A percentile compares a stretch with the other conserved stretches of the same genome.
Evolutionary conservation across 2,113 vertebrate species (phyloP).

Genomic region (Dascyllus trimaculatus): DNA sequence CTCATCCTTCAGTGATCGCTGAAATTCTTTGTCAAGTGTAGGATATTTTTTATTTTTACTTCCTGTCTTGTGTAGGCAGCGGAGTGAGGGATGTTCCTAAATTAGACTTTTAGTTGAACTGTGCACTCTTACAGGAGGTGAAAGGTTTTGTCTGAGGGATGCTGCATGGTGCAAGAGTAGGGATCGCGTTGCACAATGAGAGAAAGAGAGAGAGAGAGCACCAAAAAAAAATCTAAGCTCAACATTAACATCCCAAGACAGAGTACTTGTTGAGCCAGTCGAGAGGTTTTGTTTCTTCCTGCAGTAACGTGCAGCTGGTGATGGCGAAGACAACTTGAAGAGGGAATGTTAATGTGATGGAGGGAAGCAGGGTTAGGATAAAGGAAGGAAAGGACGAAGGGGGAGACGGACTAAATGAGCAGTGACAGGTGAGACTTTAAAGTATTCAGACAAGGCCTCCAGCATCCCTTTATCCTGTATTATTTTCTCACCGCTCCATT

Average conservation of each 20-base stretch:
- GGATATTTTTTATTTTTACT: background rate
- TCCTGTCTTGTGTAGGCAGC: background rate
- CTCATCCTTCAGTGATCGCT: background rate
- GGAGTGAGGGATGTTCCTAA: slow-evolving; percentile 3
- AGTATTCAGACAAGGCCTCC: slow-evolving; percentile 47
- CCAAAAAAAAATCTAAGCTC: slow-evolving; percentile 8
- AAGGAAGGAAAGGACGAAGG: background rate
- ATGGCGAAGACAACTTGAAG: background rate
- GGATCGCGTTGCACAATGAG: slow-evolving; percentile 12
- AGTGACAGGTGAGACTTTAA: slow-evolving; percentile 41
- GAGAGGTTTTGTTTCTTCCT: background rate
- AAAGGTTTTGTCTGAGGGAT: slow-evolving; percentile 21
- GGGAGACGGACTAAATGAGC: background rate
- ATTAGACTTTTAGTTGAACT: slow-evolving; percentile 18
- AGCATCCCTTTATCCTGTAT: slow-evolving; percentile 34
- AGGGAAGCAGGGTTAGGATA: background rate
- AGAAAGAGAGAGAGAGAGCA: background rate
- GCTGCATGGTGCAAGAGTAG: slow-evolving; percentile 4
- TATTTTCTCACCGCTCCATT: slow-evolving; percentile 38
- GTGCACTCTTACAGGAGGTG: slow-evolving; percentile 6
- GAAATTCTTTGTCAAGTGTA: background rate
- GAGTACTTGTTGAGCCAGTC: background rate
- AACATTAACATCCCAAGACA: background rate
- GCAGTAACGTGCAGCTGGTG: background rate
- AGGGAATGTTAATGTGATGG: background rate